Evolutionary conservation across 2,113 vertebrate species (phyloP), one percentile per base, ranked within the genome.

Genomic region (Mus musculus): DNA sequence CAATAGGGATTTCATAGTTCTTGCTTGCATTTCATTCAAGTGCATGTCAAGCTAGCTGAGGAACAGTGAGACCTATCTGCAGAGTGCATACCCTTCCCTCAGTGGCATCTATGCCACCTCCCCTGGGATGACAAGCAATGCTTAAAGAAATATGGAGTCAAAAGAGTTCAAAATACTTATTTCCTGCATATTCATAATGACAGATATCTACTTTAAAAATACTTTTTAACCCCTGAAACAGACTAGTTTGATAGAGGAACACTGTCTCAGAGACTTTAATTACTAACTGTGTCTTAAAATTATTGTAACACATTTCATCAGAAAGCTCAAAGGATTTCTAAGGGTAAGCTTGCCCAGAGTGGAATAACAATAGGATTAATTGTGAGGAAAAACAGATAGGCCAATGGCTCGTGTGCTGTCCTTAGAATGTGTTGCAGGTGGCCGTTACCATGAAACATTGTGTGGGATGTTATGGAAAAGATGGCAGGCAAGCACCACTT

Each of bases 1-100:
- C 7, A 17, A 33, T n/a, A 85, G 82, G 28, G 24, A 65, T 90
- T 72, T 89, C 59, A 77, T 94, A 73, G 65, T 54, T 49, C 7
- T 95, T 76, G 9, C n/a, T 82, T 85, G 42, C 86, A 17, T 73
- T 52, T 89, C 73, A 82, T 84, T 81, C 36, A 90, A 61, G 71
- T 54, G 52, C 49, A n/a, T 54, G 49, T 87, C 84, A 87, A 49
- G 87, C 19, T 33, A 69, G 94, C 16, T 86, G 5, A 42, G n/a
- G 78, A 81, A 84, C 56, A 78, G 78, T 80, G n/a, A 39, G 80
- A 61, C 54, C 22, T 93, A 93, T 92, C 42, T 82, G 42, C 77
- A 63, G 24, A 24, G 39, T 17, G 10, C 56, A 36, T 14, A 52
- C 63, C 56, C 49, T 73, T 39, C 59, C 65, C 19, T 69, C 71